Conservation (phyloP, 2,888 invertebrate genomes). For the Epistrophella euchroma region DNA sequence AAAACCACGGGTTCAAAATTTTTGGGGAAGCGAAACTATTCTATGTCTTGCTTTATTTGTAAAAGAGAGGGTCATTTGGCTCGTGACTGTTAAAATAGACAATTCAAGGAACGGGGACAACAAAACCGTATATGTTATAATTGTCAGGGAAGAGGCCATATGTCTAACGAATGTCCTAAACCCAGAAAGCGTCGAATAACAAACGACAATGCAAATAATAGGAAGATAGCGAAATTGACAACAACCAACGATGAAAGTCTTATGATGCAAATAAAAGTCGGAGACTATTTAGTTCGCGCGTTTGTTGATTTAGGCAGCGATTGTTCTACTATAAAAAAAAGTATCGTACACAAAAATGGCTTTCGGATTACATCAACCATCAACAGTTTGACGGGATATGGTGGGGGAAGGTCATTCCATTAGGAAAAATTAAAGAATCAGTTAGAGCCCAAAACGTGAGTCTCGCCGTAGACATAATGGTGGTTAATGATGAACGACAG, state of each 20-base stretch:
- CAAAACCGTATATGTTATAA: conserved; percentile 24
- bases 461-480: not conserved
- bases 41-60: not conserved
- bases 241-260: conserved; percentile 20
- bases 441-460: not conserved
- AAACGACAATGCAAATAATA: not conserved
- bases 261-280: conserved; percentile 11
- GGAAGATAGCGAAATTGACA: not conserved
- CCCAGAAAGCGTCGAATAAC: conserved; percentile 1
- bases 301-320: conserved; percentile 24
- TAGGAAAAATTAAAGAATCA: conserved; percentile 12
- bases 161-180: not conserved
- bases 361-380: not conserved
- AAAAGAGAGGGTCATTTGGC: not conserved
- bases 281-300: not conserved
- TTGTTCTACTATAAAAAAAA: conserved; percentile 27
- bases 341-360: not conserved
- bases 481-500: not conserved
- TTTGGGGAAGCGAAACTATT: not conserved
- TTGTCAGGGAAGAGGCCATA: conserved; percentile 18
- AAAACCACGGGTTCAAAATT: no score
- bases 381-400: conserved; percentile 10
- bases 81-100: not conserved
- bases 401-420: conserved; percentile 18
- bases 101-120: not conserved